Percentiles rank a stretch among this genome's conserved stretches.
Evolutionary conservation across 2,113 vertebrate genomes (phyloP).

Genomic region (Erythrocercus mccallii): DNA sequence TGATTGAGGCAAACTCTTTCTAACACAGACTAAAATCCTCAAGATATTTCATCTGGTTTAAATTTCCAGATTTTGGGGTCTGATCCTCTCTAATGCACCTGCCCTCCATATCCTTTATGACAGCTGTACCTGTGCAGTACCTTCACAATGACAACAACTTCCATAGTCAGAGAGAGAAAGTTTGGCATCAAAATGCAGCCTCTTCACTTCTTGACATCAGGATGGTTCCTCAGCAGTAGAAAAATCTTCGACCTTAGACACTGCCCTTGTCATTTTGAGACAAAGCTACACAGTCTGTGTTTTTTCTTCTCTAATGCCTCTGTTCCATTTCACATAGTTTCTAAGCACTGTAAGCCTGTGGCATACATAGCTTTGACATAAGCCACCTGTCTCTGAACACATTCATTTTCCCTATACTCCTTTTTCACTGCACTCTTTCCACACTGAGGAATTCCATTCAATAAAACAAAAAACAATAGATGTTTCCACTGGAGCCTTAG

Average conservation of each 20-base stretch:
- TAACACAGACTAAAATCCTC: background rate
- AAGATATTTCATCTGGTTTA: background rate
- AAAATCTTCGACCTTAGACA: background rate
- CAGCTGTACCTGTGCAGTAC: background rate
- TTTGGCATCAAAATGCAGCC: background rate
- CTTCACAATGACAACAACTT: background rate
- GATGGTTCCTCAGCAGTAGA: background rate
- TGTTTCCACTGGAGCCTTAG: slow-evolving; percentile 6
- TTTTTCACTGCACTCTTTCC: background rate
- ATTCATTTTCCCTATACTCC: background rate
- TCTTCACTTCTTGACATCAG: background rate
- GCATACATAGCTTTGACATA: background rate
- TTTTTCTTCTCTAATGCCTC: background rate
- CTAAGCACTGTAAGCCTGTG: background rate
- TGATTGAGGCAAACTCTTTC: background rate
- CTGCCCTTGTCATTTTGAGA: background rate
- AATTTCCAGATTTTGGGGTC: background rate
- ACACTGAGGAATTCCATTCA: background rate
- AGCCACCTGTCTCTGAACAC: background rate
- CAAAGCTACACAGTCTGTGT: background rate
- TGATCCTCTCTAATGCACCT: background rate
- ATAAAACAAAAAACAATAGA: background rate
- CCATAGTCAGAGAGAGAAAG: background rate
- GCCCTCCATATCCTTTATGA: background rate
- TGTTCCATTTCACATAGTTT: background rate